Percentiles rank a stretch among this genome's conserved stretches.
Conservation (phyloP, 2,888 invertebrate genomes). For the Anaspis maculata region DNA sequence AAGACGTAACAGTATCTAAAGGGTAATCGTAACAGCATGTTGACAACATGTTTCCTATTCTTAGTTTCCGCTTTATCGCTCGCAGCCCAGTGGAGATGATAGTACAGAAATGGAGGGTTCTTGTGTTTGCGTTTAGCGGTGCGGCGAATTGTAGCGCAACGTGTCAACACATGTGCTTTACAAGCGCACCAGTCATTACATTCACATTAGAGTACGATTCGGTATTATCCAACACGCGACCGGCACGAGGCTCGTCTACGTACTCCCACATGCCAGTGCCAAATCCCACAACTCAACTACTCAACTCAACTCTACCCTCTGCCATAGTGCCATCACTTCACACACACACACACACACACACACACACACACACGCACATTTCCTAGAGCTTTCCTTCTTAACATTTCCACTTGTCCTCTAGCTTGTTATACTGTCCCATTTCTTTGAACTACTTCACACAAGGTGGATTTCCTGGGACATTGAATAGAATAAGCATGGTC, state of each 20-base stretch:
- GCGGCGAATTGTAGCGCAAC: slow-evolving; percentile 14
- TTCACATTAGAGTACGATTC: slow-evolving; percentile 32
- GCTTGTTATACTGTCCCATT: too few relatives aligned
- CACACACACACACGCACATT: too few relatives aligned
- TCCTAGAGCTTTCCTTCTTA: too few relatives aligned
- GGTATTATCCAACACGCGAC: slow-evolving; percentile 26
- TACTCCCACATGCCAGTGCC: slow-evolving; percentile 8
- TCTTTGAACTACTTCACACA: too few relatives aligned
- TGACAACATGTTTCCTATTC: slow-evolving; percentile 15
- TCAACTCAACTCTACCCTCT: neutral
- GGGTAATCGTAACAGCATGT: slow-evolving; percentile 15
- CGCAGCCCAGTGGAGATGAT: slow-evolving; percentile 7
- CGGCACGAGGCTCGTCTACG: slow-evolving; percentile 22
- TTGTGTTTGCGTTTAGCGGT: slow-evolving; percentile 13
- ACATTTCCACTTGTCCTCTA: too few relatives aligned
- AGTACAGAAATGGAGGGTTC: slow-evolving; percentile 7
- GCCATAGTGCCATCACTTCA: too few relatives aligned
- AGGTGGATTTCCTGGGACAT: too few relatives aligned
- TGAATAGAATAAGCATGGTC: too few relatives aligned
- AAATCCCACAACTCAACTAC: slow-evolving; percentile 3
- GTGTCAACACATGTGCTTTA: slow-evolving; percentile 16
- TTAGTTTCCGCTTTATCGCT: slow-evolving; percentile 14
- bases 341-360: too few relatives aligned
- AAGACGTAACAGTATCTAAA: slow-evolving; percentile 13
- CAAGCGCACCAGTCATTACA: slow-evolving; percentile 24